These are phyloP conservation scores for Eclectus roratus DNA, from an alignment of 2,113 vertebrate genomes.

Conservation along the genomic window DNA sequence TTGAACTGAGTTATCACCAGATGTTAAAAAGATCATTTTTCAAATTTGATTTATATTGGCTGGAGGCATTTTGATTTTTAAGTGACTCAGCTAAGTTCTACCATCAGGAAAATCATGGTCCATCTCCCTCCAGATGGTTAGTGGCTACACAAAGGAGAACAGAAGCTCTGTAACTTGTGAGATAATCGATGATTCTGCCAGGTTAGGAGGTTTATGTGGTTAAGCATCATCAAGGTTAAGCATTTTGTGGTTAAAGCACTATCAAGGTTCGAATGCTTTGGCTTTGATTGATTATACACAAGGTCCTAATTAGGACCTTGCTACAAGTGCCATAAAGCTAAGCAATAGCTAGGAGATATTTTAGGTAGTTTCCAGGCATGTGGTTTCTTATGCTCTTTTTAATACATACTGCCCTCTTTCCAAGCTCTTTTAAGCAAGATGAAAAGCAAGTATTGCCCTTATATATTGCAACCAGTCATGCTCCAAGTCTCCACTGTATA, in stretches of 20 bases:
- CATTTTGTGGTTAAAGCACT: background rate
- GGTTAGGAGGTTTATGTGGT: background rate
- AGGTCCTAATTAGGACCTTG: background rate
- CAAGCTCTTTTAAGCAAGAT: background rate
- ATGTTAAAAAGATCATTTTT: background rate
- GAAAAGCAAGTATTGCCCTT: background rate
- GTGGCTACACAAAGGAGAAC: background rate
- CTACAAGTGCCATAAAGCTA: background rate
- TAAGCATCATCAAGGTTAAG: background rate
- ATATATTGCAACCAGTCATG: background rate
- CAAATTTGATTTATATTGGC: slow-evolving; percentile 18
- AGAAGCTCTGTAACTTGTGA: background rate
- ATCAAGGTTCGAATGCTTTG: background rate
- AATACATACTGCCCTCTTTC: background rate
- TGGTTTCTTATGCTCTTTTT: background rate
- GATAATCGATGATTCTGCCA: background rate
- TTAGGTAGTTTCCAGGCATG: background rate
- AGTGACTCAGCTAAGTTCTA: background rate
- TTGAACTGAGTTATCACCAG: slow-evolving; percentile 14
- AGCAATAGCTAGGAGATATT: background rate
- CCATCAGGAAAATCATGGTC: background rate
- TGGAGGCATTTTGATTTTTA: background rate
- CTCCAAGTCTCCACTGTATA: background rate
- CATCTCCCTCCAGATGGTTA: background rate
- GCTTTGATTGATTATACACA: background rate